Evolutionary conservation across 2,888 invertebrate species (phyloP).

Genomic region (Agrotis ipsilon): DNA sequence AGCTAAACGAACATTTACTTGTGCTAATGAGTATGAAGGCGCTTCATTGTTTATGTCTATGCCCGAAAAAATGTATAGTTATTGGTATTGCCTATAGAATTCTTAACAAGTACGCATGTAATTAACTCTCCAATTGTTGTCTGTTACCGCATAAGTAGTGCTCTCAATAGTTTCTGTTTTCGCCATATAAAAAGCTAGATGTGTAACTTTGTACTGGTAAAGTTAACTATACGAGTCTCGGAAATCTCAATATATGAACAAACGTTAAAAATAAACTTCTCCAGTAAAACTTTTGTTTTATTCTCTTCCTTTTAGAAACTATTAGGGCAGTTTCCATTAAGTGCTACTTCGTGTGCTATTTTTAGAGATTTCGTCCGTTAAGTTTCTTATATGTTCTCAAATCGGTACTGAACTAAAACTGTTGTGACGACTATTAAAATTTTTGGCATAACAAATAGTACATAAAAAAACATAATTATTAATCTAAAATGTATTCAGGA

Average conservation of each 20-base stretch:
- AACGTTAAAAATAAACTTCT: conserved; percentile 61
- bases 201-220: conserved; percentile 54
- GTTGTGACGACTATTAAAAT: background rate
- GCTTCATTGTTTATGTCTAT: conserved; percentile 58
- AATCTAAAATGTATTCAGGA: no score
- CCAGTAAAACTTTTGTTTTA: conserved; percentile 54
- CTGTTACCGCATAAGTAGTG: conserved; percentile 62
- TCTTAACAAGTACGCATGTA: conserved; percentile 57
- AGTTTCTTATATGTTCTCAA: background rate
- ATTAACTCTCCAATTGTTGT: conserved; percentile 56
- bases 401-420: background rate
- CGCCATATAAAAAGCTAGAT: conserved; percentile 56
- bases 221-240: conserved; percentile 42
- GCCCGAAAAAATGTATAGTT: conserved; percentile 52
- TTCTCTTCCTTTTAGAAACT: conserved; percentile 32
- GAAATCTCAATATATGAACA: conserved; percentile 54
- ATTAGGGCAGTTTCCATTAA: conserved; percentile 23
- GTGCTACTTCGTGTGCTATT: conserved; percentile 19
- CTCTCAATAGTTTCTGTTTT: conserved; percentile 61
- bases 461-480: no score
- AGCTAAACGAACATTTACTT: conserved; percentile 45
- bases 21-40: conserved; percentile 49
- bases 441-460: no score
- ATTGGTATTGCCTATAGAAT: conserved; percentile 55
- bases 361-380: conserved; percentile 15